phyloP scores from a whole-genome alignment of 1,140 invertebrate genomes.

The Holotrichia oblita region DNA sequence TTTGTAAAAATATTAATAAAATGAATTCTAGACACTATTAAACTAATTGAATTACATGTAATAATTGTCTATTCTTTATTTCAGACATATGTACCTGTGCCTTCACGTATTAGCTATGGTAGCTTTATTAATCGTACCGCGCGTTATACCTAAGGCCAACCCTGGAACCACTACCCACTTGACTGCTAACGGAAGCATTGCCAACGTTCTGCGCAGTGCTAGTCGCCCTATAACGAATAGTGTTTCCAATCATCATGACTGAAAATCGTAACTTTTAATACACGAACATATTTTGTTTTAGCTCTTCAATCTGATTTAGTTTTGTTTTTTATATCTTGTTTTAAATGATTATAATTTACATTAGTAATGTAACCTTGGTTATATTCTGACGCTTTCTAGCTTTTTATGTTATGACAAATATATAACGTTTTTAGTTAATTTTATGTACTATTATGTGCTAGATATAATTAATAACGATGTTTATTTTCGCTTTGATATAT shows the following conservation, averaged over 20 bases:
- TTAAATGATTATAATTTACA: neutral
- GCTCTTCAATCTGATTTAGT: neutral
- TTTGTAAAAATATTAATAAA: neutral
- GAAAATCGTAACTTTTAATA: constrained; percentile 37
- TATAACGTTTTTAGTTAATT: neutral
- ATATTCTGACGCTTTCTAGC: neutral
- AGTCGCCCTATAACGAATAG: constrained; percentile 46
- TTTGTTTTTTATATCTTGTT: neutral
- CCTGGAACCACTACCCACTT: constrained; percentile 37
- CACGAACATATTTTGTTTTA: neutral
- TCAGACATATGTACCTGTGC: constrained; percentile 64
- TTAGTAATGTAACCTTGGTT: neutral
- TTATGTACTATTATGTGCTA: neutral
- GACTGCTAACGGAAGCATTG: constrained; percentile 20
- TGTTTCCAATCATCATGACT: constrained; percentile 49
- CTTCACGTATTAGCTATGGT: constrained; percentile 61
- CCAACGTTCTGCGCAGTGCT: constrained; percentile 43
- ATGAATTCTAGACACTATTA: no score
- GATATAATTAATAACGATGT: neutral
- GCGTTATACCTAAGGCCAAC: constrained; percentile 50
- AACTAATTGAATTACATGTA: no score
- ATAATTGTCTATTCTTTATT: constrained; percentile 21
- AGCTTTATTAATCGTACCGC: constrained; percentile 60
- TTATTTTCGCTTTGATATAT: neutral
- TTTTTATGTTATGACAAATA: neutral